A percentile compares a stretch with the other conserved stretches of the same genome.
phyloP scores from a whole-genome alignment of 1,140 invertebrate genomes.

The Homarus americanus region DNA sequence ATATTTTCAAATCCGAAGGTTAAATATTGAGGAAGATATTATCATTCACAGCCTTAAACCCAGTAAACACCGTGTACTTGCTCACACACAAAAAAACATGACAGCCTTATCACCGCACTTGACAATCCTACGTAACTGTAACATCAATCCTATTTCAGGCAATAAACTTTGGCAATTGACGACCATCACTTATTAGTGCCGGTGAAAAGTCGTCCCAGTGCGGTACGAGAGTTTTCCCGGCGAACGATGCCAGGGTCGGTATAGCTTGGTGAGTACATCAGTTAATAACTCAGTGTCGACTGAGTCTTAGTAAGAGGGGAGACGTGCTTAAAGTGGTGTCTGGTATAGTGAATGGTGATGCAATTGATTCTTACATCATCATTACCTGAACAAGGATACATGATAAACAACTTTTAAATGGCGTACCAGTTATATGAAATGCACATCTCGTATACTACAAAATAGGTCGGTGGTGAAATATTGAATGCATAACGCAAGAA shows the following conservation, averaged over 20 bases:
- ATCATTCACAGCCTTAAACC: too few species aligned
- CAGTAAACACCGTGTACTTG: too few species aligned
- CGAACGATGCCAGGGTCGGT: not conserved
- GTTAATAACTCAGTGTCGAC: not conserved
- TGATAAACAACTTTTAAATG: not conserved
- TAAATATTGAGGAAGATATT: too few species aligned
- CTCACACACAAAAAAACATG: too few species aligned
- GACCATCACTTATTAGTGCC: not conserved
- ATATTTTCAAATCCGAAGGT: too few species aligned
- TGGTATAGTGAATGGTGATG: not conserved
- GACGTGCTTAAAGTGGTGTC: not conserved
- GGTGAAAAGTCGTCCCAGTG: not conserved
- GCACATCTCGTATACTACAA: too few species aligned
- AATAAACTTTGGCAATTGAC: not conserved
- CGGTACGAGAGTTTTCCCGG: slow-evolving; percentile 9
- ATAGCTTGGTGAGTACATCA: not conserved
- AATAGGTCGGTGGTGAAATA: too few species aligned
- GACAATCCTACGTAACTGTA: too few species aligned
- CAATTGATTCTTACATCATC: not conserved
- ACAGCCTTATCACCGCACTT: too few species aligned
- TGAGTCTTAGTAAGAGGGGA: not conserved
- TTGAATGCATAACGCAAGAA: too few species aligned
- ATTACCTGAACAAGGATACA: not conserved
- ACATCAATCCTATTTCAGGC: too few species aligned
- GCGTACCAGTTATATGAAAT: too few species aligned